Conservation (phyloP, 2,888 invertebrate genomes). For the Notocelia uddmanniana region DNA sequence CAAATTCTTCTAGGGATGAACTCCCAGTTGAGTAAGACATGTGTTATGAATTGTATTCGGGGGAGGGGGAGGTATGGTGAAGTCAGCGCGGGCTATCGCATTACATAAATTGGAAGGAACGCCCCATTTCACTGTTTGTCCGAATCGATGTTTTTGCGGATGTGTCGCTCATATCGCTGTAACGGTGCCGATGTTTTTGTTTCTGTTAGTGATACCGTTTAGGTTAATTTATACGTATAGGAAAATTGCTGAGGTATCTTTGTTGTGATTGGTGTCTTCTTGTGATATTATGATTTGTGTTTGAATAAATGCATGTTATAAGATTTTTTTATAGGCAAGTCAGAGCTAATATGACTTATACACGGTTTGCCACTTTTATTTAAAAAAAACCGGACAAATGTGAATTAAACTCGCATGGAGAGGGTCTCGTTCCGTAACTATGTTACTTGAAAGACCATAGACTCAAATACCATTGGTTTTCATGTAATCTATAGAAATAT, state of each 20-base stretch:
- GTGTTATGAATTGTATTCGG: neutral
- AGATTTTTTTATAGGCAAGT: too few species aligned
- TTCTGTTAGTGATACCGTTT: neutral
- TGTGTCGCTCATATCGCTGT: constrained; percentile 24
- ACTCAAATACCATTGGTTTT: too few species aligned
- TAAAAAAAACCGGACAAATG: too few species aligned
- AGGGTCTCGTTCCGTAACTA: too few species aligned
- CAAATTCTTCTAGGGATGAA: neutral
- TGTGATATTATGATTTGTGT: neutral
- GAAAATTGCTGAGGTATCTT: neutral
- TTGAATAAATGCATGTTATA: too few species aligned
- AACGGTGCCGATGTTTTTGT: constrained; percentile 13
- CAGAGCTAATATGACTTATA: too few species aligned
- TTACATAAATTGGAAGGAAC: constrained; percentile 46
- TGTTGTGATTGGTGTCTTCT: neutral
- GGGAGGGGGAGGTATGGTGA: neutral
- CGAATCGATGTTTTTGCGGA: constrained; percentile 41
- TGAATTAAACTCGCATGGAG: too few species aligned
- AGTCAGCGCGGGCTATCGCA: constrained; percentile 31
- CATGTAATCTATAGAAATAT: too few species aligned
- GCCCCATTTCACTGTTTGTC: constrained; percentile 44
- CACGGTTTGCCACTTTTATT: too few species aligned
- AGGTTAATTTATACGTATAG: neutral
- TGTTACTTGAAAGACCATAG: too few species aligned
- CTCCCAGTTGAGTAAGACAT: neutral